A percentile compares a stretch with the other conserved stretches of the same genome.
Evolutionary conservation across 2,113 vertebrate genomes (phyloP).

Genomic region (Hassar affinis): DNA sequence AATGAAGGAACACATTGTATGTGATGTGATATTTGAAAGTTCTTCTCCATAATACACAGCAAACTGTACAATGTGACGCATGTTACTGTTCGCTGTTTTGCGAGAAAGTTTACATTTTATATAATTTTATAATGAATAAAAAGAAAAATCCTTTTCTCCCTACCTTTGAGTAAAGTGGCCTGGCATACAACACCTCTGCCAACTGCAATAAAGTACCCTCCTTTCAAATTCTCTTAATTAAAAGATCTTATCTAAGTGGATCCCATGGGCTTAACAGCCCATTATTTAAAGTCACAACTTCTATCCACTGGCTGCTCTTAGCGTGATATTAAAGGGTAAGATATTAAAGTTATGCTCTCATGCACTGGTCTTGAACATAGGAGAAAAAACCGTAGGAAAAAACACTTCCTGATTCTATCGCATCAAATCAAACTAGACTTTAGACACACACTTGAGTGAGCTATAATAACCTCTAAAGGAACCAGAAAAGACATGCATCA

Average conservation of each 20-base stretch:
- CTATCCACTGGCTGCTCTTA: background rate
- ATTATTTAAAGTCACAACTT: constrained; percentile 18
- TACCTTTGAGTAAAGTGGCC: background rate
- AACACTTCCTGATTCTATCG: background rate
- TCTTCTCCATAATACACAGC: no score
- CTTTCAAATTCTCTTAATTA: constrained; percentile 24
- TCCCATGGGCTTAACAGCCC: constrained; percentile 16
- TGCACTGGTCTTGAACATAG: background rate
- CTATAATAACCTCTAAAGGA: background rate
- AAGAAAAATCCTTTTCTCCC: background rate
- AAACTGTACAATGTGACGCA: background rate
- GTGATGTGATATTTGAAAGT: background rate
- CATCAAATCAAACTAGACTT: background rate
- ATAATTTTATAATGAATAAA: background rate
- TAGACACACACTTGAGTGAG: background rate
- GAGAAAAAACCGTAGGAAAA: background rate
- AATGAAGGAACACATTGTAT: background rate
- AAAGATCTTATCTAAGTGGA: constrained; percentile 12
- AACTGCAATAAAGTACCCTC: constrained; percentile 17
- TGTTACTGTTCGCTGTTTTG: background rate
- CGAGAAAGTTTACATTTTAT: background rate
- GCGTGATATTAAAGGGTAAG: background rate
- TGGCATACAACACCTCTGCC: background rate
- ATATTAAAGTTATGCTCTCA: background rate
- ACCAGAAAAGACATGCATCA: background rate